A percentile compares a stretch with the other conserved stretches of the same genome.
phyloP scores from a whole-genome alignment of 2,797 vertebrate species.

The Anguilla megastoma region DNA sequence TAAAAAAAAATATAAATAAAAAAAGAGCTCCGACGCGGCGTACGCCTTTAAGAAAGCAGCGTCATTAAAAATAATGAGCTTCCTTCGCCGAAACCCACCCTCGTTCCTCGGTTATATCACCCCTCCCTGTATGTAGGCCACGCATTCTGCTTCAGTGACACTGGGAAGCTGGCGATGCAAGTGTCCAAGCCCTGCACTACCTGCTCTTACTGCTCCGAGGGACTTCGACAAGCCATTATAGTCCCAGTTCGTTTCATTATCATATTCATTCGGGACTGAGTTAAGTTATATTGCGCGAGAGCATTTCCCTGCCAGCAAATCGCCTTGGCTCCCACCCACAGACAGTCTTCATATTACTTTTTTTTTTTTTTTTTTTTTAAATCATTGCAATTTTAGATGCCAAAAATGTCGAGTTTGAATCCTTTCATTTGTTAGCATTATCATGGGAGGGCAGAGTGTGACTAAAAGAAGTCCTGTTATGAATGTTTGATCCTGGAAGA shows the following conservation, averaged over 20 bases:
- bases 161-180: slow-evolving; percentile 45
- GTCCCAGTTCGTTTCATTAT: slow-evolving; percentile 42
- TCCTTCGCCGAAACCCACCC: slow-evolving; percentile 34
- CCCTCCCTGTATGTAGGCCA: slow-evolving; percentile 35
- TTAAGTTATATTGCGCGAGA: slow-evolving; percentile 60
- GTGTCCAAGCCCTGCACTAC: slow-evolving; percentile 53
- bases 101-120: slow-evolving; percentile 49
- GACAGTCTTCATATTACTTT: slow-evolving; percentile 40
- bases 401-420: background rate
- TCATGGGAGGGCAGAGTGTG: background rate
- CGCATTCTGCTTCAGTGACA: background rate
- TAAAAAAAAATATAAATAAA: slow-evolving; percentile 32
- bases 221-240: slow-evolving; percentile 15
- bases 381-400: background rate
- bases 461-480: background rate
- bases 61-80: slow-evolving; percentile 89
- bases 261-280: background rate
- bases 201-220: slow-evolving; percentile 36
- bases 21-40: slow-evolving; percentile 72
- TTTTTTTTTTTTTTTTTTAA: slow-evolving; percentile 46
- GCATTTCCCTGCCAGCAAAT: slow-evolving; percentile 53
- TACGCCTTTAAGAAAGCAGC: slow-evolving; percentile 77
- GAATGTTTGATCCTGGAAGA: background rate
- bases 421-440: background rate
- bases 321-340: slow-evolving; percentile 52